These are phyloP conservation scores for Scomber colias DNA, from an alignment of 2,113 vertebrate species.

Conservation along the genomic window DNA sequence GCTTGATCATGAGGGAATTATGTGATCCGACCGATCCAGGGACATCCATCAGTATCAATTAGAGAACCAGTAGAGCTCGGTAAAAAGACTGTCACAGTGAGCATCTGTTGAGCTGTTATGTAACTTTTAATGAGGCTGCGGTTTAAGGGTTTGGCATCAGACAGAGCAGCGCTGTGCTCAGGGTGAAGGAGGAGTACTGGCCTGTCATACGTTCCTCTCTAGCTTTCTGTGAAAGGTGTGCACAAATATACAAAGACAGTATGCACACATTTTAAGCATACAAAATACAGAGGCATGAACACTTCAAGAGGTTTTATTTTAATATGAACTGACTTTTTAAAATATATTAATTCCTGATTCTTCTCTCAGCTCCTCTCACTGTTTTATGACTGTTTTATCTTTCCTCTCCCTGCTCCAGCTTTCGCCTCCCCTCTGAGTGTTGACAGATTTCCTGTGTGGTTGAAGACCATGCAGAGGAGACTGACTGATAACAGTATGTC, in stretches of 20 bases:
- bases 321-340: too few relatives aligned
- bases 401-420: not conserved
- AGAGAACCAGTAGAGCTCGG: constrained; percentile 28
- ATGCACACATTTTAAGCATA: not conserved
- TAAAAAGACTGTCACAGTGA: constrained; percentile 60
- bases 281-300: not conserved
- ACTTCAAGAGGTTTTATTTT: too few relatives aligned
- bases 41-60: constrained; percentile 53
- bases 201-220: constrained; percentile 42
- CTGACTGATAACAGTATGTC: constrained; percentile 29
- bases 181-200: constrained; percentile 39
- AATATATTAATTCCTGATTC: not conserved
- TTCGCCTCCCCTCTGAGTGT: constrained; percentile 4
- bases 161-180: constrained; percentile 61
- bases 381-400: constrained; percentile 25
- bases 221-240: constrained; percentile 34
- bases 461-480: constrained; percentile 4
- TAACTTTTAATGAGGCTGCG: constrained; percentile 69
- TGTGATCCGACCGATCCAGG: constrained; percentile 26
- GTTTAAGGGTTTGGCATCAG: constrained; percentile 57
- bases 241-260: constrained; percentile 8
- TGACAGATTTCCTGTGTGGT: constrained; percentile 36
- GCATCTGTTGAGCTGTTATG: constrained; percentile 67
- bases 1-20: constrained; percentile 24
- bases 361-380: not conserved